A percentile compares a stretch with the other conserved stretches of the same genome.
phyloP scores from a whole-genome alignment of 2,113 vertebrate genomes.

The Onychostoma macrolepis region DNA sequence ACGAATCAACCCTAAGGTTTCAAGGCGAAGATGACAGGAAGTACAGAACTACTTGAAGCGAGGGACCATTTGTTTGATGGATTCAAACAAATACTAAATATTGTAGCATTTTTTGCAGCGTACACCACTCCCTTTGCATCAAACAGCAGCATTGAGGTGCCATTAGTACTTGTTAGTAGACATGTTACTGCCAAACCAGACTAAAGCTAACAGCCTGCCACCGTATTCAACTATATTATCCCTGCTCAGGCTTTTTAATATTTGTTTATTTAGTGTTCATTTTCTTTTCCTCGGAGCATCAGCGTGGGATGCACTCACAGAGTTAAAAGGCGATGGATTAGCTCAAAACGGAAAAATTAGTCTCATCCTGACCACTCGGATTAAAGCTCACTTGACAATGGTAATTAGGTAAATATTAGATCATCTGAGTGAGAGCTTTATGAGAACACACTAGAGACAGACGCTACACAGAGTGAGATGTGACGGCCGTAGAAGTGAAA shows the following conservation, averaged over 20 bases:
- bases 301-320: constrained; percentile 17
- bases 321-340: constrained; percentile 32
- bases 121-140: constrained; percentile 38
- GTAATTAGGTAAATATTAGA: constrained; percentile 33
- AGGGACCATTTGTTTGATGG: not conserved
- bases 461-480: not conserved
- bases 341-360: constrained; percentile 13
- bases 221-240: not conserved
- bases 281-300: not conserved
- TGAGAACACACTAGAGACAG: constrained; percentile 30
- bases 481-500: not conserved
- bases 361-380: constrained; percentile 36
- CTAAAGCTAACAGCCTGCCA: not conserved
- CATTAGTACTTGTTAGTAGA: constrained; percentile 45
- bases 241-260: not conserved
- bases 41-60: not conserved
- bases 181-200: constrained; percentile 21
- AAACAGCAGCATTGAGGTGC: constrained; percentile 57
- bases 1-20: not conserved
- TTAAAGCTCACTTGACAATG: constrained; percentile 41
- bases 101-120: not conserved
- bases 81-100: not conserved
- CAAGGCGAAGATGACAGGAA: not conserved
- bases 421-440: constrained; percentile 32
- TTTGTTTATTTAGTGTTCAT: constrained; percentile 30